Conservation (phyloP, 2,797 vertebrate species). For the Uromys caudimaculatus region DNA sequence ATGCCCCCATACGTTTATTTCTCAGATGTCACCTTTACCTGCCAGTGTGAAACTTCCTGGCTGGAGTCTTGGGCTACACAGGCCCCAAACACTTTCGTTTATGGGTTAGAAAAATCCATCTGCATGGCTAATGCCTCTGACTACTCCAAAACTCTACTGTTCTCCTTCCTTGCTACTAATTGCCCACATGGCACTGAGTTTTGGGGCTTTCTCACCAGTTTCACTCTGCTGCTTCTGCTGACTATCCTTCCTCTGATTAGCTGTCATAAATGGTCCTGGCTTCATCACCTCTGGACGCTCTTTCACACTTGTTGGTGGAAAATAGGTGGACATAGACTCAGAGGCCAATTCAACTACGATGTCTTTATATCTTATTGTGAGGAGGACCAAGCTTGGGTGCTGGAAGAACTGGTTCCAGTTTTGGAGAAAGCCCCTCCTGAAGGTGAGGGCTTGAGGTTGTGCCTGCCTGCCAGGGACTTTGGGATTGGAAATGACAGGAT, state of each 20-base stretch:
- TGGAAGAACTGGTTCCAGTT: constrained; percentile 52
- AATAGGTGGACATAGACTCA: background rate
- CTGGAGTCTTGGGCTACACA: constrained; percentile 16
- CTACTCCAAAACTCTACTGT: background rate
- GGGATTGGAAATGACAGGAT: background rate
- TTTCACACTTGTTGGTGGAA: constrained; percentile 36
- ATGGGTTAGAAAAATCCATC: constrained; percentile 54
- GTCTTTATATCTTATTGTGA: constrained; percentile 56
- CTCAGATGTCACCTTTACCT: constrained; percentile 49
- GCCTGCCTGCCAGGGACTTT: constrained; percentile 56
- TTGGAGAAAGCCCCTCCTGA: constrained; percentile 50
- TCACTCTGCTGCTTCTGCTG: constrained; percentile 22
- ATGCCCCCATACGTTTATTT: constrained; percentile 66
- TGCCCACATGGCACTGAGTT: background rate
- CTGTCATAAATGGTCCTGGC: constrained; percentile 33
- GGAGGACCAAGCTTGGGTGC: constrained; percentile 59
- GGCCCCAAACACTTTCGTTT: constrained; percentile 41
- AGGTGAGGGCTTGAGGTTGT: constrained; percentile 22
- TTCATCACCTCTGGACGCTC: background rate
- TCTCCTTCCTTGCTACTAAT: constrained; percentile 49
- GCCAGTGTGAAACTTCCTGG: constrained; percentile 63
- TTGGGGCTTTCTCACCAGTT: constrained; percentile 43
- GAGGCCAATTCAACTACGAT: constrained; percentile 54
- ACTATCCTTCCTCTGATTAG: background rate
- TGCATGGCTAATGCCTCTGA: constrained; percentile 46